These are phyloP conservation scores for Episyrphus balteatus DNA, from an alignment of 1,140 invertebrate species.

Conservation along the genomic window DNA sequence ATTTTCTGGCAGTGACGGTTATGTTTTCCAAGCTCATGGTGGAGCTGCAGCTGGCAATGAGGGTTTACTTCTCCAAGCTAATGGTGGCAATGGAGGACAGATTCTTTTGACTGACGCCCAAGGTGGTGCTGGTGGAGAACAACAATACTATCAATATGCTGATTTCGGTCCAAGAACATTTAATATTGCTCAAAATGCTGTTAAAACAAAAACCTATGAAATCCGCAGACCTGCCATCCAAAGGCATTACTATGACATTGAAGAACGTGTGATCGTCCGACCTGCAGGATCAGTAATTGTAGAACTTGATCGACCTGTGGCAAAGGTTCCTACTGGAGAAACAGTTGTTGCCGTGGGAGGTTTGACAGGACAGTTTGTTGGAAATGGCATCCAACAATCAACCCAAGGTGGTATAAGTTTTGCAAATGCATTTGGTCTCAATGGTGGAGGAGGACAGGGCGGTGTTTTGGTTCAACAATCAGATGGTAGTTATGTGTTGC, in stretches of 20 bases:
- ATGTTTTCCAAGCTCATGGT: too few relatives aligned
- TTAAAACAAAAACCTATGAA: conserved; percentile 37
- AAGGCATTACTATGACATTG: conserved; percentile 55
- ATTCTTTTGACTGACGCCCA: too few relatives aligned
- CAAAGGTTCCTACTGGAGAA: conserved; percentile 44
- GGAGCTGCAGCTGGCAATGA: too few relatives aligned
- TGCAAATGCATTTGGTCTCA: neutral
- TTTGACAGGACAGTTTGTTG: neutral
- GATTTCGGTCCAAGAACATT: conserved; percentile 30
- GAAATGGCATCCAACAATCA: neutral
- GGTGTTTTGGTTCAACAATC: too few relatives aligned
- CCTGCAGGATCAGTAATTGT: conserved; percentile 50
- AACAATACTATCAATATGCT: too few relatives aligned
- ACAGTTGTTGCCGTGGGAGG: conserved; percentile 23
- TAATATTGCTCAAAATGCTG: conserved; percentile 29
- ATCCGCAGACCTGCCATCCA: conserved; percentile 52
- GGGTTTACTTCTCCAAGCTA: too few relatives aligned
- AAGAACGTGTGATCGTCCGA: conserved; percentile 49
- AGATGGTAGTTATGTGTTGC: too few relatives aligned
- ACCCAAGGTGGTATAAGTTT: neutral
- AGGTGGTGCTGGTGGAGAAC: conserved; percentile 6
- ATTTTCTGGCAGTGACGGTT: too few relatives aligned
- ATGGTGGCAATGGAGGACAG: too few relatives aligned
- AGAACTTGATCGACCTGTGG: conserved; percentile 48
- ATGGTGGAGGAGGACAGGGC: too few relatives aligned